Percentiles rank a stretch among this genome's conserved stretches.
phyloP scores from a whole-genome alignment of 2,113 vertebrate species.

The Eublepharis macularius region DNA sequence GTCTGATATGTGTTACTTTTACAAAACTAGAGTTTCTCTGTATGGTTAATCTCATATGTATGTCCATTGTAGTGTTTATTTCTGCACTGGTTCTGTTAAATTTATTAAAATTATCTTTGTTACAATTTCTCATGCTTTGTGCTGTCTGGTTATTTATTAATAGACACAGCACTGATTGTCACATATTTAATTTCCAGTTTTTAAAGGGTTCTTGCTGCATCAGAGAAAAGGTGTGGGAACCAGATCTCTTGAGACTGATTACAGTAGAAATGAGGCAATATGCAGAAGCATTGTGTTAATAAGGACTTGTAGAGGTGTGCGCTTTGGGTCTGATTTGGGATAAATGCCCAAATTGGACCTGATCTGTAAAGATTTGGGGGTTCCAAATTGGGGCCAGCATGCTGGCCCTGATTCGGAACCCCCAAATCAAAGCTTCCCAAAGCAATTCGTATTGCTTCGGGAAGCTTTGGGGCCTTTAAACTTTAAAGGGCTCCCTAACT shows the following conservation, averaged over 20 bases:
- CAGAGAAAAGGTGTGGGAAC: not conserved
- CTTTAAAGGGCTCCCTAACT: too few species aligned
- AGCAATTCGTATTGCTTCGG: too few species aligned
- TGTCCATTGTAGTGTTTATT: not conserved
- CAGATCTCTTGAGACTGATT: not conserved
- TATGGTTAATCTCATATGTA: not conserved
- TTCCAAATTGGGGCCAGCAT: too few species aligned
- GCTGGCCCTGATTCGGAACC: too few species aligned
- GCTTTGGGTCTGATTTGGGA: too few species aligned
- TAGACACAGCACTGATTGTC: not conserved
- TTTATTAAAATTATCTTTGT: not conserved
- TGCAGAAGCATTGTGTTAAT: not conserved
- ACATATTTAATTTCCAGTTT: not conserved
- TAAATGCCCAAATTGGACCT: too few species aligned
- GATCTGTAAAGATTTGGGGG: too few species aligned
- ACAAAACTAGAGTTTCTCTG: not conserved
- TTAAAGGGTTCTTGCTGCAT: not conserved
- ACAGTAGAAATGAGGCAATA: not conserved
- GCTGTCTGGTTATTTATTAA: not conserved
- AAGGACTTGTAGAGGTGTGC: too few species aligned
- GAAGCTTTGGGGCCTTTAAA: too few species aligned
- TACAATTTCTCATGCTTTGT: not conserved
- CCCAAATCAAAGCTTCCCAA: too few species aligned
- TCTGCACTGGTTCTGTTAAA: slow-evolving; percentile 42
- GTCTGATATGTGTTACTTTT: not conserved